Evolutionary conservation across 1,140 invertebrate species (phyloP).

Genomic region (Dendroctonus valens): DNA sequence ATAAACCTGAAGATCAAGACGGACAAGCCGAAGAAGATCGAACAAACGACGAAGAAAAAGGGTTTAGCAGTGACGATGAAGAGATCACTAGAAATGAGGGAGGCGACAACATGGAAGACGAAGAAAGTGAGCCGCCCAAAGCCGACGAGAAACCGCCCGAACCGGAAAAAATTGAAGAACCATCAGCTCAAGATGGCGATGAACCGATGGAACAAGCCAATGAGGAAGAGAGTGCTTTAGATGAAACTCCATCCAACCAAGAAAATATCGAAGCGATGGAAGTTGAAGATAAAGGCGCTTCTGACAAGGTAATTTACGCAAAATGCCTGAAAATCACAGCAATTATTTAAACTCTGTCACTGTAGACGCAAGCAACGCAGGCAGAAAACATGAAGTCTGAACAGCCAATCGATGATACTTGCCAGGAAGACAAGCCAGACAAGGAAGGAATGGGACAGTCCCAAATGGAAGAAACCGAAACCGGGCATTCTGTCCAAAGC

Average conservation of each 20-base stretch:
- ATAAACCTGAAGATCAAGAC: constrained; percentile 52
- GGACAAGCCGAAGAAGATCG: constrained; percentile 48
- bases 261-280: constrained; percentile 51
- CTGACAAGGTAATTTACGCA: constrained; percentile 43
- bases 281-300: constrained; percentile 49
- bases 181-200: constrained; percentile 36
- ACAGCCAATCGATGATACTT: constrained; percentile 46
- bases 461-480: constrained; percentile 52
- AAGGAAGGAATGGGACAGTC: constrained; percentile 55
- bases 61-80: constrained; percentile 45
- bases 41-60: constrained; percentile 46
- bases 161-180: constrained; percentile 40
- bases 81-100: constrained; percentile 42
- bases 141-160: constrained; percentile 43
- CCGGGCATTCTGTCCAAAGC: constrained; percentile 53
- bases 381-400: constrained; percentile 45
- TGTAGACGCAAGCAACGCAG: constrained; percentile 48
- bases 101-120: constrained; percentile 50
- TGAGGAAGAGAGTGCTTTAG: constrained; percentile 42
- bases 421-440: constrained; percentile 52
- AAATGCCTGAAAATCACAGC: not conserved
- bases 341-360: not conserved
- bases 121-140: constrained; percentile 53
- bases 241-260: constrained; percentile 50
- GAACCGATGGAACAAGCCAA: constrained; percentile 42